phyloP scores from a whole-genome alignment of 2,113 vertebrate genomes.

The Istiophorus platypterus region DNA sequence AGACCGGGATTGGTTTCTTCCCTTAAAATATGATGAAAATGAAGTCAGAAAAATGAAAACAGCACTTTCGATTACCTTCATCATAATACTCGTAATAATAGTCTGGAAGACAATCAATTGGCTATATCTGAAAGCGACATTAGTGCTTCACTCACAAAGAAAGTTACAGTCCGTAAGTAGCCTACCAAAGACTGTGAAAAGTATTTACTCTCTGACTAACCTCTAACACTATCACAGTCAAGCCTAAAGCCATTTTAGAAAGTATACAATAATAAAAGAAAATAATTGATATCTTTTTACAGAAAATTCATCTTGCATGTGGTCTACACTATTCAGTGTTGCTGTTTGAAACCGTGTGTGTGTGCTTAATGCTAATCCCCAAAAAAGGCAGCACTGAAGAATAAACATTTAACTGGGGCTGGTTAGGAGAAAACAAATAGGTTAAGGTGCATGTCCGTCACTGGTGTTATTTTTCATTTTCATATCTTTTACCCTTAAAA shows the following conservation, averaged over 20 bases:
- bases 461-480: conserved; percentile 8
- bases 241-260: not conserved
- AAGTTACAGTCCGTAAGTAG: conserved; percentile 13
- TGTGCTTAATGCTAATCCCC: conserved; percentile 38
- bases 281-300: conserved; percentile 16
- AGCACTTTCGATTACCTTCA: not conserved
- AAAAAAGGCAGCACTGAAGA: conserved; percentile 30
- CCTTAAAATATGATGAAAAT: conserved; percentile 3
- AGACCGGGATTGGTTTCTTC: not conserved
- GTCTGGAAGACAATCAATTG: conserved; percentile 6
- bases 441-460: conserved; percentile 35
- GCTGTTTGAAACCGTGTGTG: conserved; percentile 17
- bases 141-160: conserved; percentile 37
- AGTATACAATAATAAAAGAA: conserved; percentile 22
- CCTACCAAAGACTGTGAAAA: conserved; percentile 41
- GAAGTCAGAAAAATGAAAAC: conserved; percentile 16
- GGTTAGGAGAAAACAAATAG: conserved; percentile 7
- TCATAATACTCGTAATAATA: conserved; percentile 2
- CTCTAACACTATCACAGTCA: not conserved
- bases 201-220: conserved; percentile 43
- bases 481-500: conserved; percentile 1
- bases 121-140: conserved; percentile 30
- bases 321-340: conserved; percentile 23
- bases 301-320: conserved; percentile 35
- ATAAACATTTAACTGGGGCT: conserved; percentile 40